Percentiles rank a stretch among this genome's conserved stretches.
These are phyloP conservation scores for Gopherus flavomarginatus DNA, from an alignment of 2,113 vertebrate genomes.

Conservation along the genomic window DNA sequence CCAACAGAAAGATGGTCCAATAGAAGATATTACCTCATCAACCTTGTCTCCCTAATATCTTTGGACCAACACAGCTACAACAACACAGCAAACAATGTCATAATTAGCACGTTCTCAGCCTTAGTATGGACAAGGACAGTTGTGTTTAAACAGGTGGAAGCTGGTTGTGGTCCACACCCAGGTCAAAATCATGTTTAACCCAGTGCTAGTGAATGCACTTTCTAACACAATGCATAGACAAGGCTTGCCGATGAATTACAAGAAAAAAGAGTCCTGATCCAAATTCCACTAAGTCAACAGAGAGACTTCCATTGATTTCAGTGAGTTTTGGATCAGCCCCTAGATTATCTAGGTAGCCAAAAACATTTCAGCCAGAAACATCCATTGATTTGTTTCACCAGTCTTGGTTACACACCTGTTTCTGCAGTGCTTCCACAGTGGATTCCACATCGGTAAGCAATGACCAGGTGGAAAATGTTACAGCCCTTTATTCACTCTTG, in stretches of 20 bases:
- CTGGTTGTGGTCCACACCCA: slow-evolving; percentile 3
- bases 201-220: slow-evolving; percentile 1
- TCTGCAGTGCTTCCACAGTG: not conserved
- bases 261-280: not conserved
- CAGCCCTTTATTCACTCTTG: slow-evolving; percentile 46
- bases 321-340: not conserved
- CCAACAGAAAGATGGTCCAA: not conserved
- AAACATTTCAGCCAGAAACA: not conserved
- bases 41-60: not conserved
- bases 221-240: not conserved
- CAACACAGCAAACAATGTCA: not conserved
- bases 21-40: not conserved
- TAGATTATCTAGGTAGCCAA: not conserved
- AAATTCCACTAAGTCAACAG: not conserved
- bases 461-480: slow-evolving; percentile 3
- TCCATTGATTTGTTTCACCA: slow-evolving; percentile 6
- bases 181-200: slow-evolving; percentile 31
- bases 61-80: not conserved
- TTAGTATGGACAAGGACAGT: not conserved
- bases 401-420: not conserved
- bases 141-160: slow-evolving; percentile 15
- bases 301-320: not conserved
- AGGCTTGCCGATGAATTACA: not conserved
- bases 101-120: not conserved
- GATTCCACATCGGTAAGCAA: not conserved